Evolutionary conservation across 2,888 invertebrate genomes (phyloP), one percentile per base, ranked within the genome.

Genomic region (Matsumyia berberina): DNA sequence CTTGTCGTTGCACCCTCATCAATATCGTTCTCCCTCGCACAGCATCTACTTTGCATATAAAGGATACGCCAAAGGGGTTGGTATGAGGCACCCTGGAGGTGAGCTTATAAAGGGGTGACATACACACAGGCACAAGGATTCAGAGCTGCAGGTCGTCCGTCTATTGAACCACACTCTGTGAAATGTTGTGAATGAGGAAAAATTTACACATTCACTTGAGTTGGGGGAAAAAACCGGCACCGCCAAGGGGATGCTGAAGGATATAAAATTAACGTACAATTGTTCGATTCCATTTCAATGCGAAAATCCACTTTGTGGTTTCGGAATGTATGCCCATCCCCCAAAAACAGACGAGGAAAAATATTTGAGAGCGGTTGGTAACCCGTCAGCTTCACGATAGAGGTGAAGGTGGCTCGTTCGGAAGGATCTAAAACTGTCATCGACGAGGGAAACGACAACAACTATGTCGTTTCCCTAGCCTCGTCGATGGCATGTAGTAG

Each of bases 1-100:
- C 46, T 79, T 74, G 85, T 85, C 72, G 69, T 42, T 73, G 79
- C 85, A 85, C 79, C 85, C 85, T 85, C 70, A 73, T 83, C 83
- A 83, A 83, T 83, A 83, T 72, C 37, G 8, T 24, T 19, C 33
- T 19, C 53, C 49, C 12, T 39, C 8, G 24, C 49, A 70, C 7
- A 12, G 44, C 17, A 58, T 58, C 33, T 60, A 57, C 51, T 70
- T 58, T 73, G 67, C 60, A 83, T 69, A 62, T 24, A 62, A 60
- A 67, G 42, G 37, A 57, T 37, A 39, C 42, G 55, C 42, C 24
- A 31, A 8, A n/a, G n/a, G 35, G 12, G 49, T 11, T 15, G 29
- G 29, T 29, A 31, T 53, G 51, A 15, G 33, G 17, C 39, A 37
- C 57, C 24, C 15, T 60, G 55, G 42, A 73, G 78, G 62, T 73